Evolutionary conservation across 2,113 vertebrate genomes (phyloP), one percentile per base, ranked within the genome.

Genomic region (Epinephelus cyanopodus): DNA sequence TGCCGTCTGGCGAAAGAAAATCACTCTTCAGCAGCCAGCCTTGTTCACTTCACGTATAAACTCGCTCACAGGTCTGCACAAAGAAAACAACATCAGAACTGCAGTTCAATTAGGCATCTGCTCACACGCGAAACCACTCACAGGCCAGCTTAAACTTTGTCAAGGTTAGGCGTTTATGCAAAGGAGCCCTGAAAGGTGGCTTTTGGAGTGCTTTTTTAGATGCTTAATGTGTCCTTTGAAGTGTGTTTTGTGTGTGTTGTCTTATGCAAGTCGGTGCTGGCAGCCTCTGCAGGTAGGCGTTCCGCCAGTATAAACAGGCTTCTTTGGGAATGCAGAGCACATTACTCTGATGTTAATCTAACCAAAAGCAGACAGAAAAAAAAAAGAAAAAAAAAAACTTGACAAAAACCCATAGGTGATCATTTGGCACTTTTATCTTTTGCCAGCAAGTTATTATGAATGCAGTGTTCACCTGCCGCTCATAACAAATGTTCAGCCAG

Each of bases 91-190:
- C 54, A 53, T 66, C 69, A 82, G 37, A 80, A 18, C 53, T 64
- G 42, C 85, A 68, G 76, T 71, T 85, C 72, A 71, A 48, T 82
- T 25, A 54, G 73, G 71, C 77, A 83, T 62, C 52, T 82, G 78
- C 70, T 86, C 39, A 33, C 18, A 78, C 7, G 29, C 29, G 21
- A 15, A 75, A 66, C 42, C 65, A 54, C 47, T 77, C 63, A 57
- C 56, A 50, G 29, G 71, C 19, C 72, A 53, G 23, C n/a, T 23
- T 50, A 53, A 73, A 74, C 56, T 29, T 56, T 74, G 62, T 72
- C 77, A 80, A 80, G 79, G 67, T 82, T 45, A 62, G 25, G 8
- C 12, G 2, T 85, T 73, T 73, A 80, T 68, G 81, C 62, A 80
- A 74, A 82, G 33, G 39, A 58, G 37, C 21, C 45, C 39, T 23